Conservation (phyloP, 2,797 vertebrate genomes). For the Schizopygopsis malacanthus region DNA sequence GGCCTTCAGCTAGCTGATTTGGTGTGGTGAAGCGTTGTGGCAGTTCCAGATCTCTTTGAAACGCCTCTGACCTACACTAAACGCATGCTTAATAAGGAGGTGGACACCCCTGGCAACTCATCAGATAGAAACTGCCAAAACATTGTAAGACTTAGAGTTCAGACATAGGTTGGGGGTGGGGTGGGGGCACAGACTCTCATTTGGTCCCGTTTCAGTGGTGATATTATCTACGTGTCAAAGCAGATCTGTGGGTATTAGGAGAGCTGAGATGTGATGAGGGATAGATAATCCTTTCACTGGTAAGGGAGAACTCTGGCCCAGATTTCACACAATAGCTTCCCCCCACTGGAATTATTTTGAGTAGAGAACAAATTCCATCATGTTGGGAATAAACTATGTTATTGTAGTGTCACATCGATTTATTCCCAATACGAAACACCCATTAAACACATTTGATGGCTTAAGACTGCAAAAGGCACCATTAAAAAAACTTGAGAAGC, state of each 20-base stretch:
- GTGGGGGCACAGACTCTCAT: slow-evolving; percentile 22
- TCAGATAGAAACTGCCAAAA: slow-evolving; percentile 42
- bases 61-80: slow-evolving; percentile 33
- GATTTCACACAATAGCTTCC: slow-evolving; percentile 49
- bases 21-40: slow-evolving; percentile 30
- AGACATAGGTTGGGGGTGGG: slow-evolving; percentile 12
- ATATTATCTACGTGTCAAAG: slow-evolving; percentile 57
- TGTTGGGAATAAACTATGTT: slow-evolving; percentile 41
- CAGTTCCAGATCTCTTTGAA: slow-evolving; percentile 25
- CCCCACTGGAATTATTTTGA: slow-evolving; percentile 44
- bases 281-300: slow-evolving; percentile 57
- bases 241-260: slow-evolving; percentile 48
- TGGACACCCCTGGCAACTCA: slow-evolving; percentile 46
- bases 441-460: slow-evolving; percentile 31
- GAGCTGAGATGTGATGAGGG: slow-evolving; percentile 51
- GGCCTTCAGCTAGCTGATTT: slow-evolving; percentile 32
- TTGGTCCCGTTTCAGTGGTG: slow-evolving; percentile 43
- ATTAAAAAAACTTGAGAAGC: slow-evolving; percentile 38
- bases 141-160: slow-evolving; percentile 19
- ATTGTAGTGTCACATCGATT: slow-evolving; percentile 44
- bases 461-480: slow-evolving; percentile 28
- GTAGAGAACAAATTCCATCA: slow-evolving; percentile 45
- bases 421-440: slow-evolving; percentile 46
- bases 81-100: slow-evolving; percentile 46
- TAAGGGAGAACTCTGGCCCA: slow-evolving; percentile 55